Evolutionary conservation across 2,888 invertebrate species (phyloP), one percentile per base, ranked within the genome.

Genomic region (Oscheius sp.): DNA sequence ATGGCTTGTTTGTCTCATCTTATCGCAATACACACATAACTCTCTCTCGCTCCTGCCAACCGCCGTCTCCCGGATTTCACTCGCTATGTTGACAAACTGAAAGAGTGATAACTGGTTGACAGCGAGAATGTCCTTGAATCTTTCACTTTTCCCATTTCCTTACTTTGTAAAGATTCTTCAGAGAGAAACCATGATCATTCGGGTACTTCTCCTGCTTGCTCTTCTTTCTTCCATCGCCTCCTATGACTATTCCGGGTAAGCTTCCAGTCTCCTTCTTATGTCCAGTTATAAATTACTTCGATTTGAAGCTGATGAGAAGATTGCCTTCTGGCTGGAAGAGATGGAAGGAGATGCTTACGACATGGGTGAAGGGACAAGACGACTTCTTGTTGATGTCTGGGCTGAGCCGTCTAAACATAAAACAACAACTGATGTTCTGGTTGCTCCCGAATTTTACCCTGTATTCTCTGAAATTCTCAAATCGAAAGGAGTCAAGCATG

Each of bases 311-410:
- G 56, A 70, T 24, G 59, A 70, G 17, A 54, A 67, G 22, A 28
- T 67, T 0, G 72, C 70, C n/a, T 47, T 63, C 45, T 72, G 72
- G 72, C 41, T 72, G 51, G 69, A 67, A 14, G 50, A 67, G 14
- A 28, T 70, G 28, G 57, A 62, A n/a, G 67, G 63, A 26, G 36
- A 54, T 22, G 67, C 63, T 17, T 67, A 50, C 26, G 67, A 72
- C 49, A 41, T 63, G n/a, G 67, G 62, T 36, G 44, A 57, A 50
- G 72, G 51, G 14, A n/a, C 17, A 14, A 36, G 51, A 2, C 71
- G 74, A 22, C 36, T 71, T n/a, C 64, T 77, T 17, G 54, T 84
- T 20, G 84, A 84, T 61, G 73, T 84, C n/a, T 81, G 77, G 75
- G 67, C 74, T 20, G 82, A 80, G 68, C 82, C 83, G 4, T 74